Conservation (phyloP, 2,888 invertebrate genomes). For the Melinopterus prodromus region DNA sequence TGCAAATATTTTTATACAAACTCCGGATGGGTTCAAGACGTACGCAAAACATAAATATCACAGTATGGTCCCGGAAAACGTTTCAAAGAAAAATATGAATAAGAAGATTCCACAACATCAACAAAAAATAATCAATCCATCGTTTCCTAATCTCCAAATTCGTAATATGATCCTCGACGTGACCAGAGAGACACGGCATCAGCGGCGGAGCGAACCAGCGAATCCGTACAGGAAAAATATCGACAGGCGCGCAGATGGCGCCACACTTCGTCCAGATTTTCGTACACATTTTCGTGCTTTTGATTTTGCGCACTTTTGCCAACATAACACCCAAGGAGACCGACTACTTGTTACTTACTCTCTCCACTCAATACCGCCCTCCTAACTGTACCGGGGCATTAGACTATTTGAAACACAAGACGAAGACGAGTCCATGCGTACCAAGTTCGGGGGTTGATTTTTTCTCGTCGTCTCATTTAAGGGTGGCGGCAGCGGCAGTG, state of each 20-base stretch:
- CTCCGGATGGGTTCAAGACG: too few relatives aligned
- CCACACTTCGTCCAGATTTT: background rate
- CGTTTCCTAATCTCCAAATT: background rate
- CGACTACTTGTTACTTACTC: background rate
- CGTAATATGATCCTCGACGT: background rate
- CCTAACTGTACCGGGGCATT: conserved; percentile 1
- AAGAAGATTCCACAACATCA: background rate
- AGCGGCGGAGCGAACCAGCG: background rate
- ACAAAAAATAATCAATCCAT: background rate
- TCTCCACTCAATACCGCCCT: background rate
- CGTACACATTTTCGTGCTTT: background rate
- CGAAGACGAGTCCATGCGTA: conserved; percentile 20
- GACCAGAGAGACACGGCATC: background rate
- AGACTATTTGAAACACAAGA: conserved; percentile 13
- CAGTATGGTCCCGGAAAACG: too few relatives aligned
- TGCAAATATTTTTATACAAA: too few relatives aligned
- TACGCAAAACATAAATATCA: too few relatives aligned
- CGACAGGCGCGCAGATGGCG: background rate
- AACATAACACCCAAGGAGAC: conserved; percentile 14
- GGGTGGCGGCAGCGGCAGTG: background rate
- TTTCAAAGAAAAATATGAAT: background rate
- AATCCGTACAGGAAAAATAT: background rate
- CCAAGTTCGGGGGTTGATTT: conserved; percentile 31
- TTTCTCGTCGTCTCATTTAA: conserved; percentile 35
- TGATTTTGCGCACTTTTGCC: conserved; percentile 5